Base-by-base conservation (phyloP, 2,113 vertebrate species). In the Neodontobutis hainanensis region DNA sequence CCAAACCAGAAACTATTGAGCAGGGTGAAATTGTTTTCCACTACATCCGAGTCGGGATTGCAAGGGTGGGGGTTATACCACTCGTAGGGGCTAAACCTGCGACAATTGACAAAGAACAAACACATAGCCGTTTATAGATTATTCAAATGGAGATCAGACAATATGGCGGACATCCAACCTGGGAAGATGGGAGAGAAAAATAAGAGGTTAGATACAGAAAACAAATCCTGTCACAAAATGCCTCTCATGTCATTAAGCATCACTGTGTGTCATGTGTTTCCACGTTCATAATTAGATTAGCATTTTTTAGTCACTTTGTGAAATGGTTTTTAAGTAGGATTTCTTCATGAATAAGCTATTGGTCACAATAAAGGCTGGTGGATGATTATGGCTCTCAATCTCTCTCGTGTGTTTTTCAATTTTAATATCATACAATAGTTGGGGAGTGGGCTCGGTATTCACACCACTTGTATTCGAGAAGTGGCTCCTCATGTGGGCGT, bases 1-100 rank as follows among this genome's bases (percentile, higher is more conserved):
- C 97, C 97, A 95, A 99, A 99, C 97, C 97, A 99, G 96, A 99
- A 99, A 97, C 97, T 99, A 97, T 99, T 99, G 94, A 99, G 95
- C 93, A 99, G 97, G 90, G 96, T 99, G 94, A 99, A 99, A 96
- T 98, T 98, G 94, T 99, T 99, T 96, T 99, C 97, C 95, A 99
- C 97, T 92, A 99, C 96, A 92, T 99, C 97, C 91, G 97, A 98
- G 94, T 99, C 97, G 49, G 96, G 97, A 87, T 98, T 99, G 96
- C 97, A 99, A 78, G 97, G 96, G 90, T 99, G 96, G 92, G 97
- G 97, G 74, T 99, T 98, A 96, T 99, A 99, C 97, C 97, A 98
- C 93, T 99, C 97, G 94, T 99, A 99, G 89, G 97, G 97, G 86
- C 97, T 99, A 97, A 99, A 99, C 97, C 97, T 99, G 96, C 91